phyloP scores from a whole-genome alignment of 1,140 invertebrate genomes.

The Pararge aegeria region DNA sequence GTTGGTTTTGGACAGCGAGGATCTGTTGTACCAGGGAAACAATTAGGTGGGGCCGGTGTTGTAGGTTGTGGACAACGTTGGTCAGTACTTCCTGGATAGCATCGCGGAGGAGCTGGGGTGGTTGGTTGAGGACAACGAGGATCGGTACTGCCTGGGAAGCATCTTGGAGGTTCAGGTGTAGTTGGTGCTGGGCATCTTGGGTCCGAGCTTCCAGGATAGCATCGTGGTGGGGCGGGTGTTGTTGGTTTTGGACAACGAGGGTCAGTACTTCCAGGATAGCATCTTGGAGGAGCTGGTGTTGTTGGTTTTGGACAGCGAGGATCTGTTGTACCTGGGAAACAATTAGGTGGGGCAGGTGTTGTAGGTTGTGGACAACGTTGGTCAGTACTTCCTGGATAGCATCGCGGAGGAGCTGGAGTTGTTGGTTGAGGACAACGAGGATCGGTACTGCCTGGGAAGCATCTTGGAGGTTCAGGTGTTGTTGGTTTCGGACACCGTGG shows the following conservation, averaged over 20 bases:
- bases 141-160: slow-evolving; percentile 6
- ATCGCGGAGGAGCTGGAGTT: slow-evolving; percentile 38
- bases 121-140: slow-evolving; percentile 8
- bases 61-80: neutral
- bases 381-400: slow-evolving; percentile 70
- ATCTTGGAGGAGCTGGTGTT: slow-evolving; percentile 4
- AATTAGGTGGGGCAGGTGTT: slow-evolving; percentile 16
- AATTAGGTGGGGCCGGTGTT: slow-evolving; percentile 36
- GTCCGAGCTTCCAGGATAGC: slow-evolving; percentile 6
- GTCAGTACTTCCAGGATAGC: slow-evolving; percentile 1
- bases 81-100: slow-evolving; percentile 4
- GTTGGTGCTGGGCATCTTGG: slow-evolving; percentile 7
- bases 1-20: slow-evolving; percentile 57
- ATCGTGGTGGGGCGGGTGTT: slow-evolving; percentile 2
- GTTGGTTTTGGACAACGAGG: slow-evolving; percentile 9
- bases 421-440: slow-evolving; percentile 56
- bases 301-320: slow-evolving; percentile 29
- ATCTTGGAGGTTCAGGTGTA: neutral
- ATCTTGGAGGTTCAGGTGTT: neutral
- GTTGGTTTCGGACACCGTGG: neutral
- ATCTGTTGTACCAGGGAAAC: slow-evolving; percentile 71
- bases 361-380: slow-evolving; percentile 55
- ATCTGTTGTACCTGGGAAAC: slow-evolving; percentile 39
- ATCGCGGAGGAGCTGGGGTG: slow-evolving; percentile 4
- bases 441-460: slow-evolving; percentile 70